These are phyloP conservation scores for Parnassius mnemosyne DNA, from an alignment of 2,888 invertebrate species.

Conservation along the genomic window DNA sequence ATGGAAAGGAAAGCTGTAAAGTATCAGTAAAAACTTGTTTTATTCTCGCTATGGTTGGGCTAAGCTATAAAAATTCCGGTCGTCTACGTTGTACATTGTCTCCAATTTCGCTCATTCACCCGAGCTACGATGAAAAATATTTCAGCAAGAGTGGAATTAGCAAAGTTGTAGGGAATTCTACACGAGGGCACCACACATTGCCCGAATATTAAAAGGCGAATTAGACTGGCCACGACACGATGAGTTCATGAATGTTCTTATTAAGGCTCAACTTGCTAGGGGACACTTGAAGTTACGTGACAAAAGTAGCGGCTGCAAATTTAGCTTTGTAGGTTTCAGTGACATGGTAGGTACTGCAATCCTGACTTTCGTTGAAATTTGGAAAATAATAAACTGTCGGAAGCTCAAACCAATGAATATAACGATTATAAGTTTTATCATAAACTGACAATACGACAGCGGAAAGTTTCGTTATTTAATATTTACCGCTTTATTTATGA, in stretches of 20 bases:
- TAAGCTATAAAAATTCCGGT: conserved; percentile 58
- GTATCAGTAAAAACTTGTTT: conserved; percentile 52
- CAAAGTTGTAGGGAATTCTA: conserved; percentile 55
- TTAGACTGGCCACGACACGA: conserved; percentile 60
- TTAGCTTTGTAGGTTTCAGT: conserved; percentile 24
- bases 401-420: no score
- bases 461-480: no score
- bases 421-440: no score
- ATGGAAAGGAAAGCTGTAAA: conserved; percentile 35
- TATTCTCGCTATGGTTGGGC: conserved; percentile 47
- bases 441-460: no score
- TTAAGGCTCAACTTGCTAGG: conserved; percentile 50
- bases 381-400: no score
- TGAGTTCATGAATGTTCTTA: conserved; percentile 63
- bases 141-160: conserved; percentile 53
- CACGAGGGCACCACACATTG: conserved; percentile 55
- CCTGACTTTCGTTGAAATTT: no score
- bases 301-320: conserved; percentile 32
- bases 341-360: neutral
- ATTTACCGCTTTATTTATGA: no score
- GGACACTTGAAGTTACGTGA: conserved; percentile 51
- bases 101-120: conserved; percentile 56
- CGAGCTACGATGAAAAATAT: conserved; percentile 54
- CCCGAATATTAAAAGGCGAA: conserved; percentile 71
- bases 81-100: conserved; percentile 51